A percentile compares a stretch with the other conserved stretches of the same genome.
Conservation (phyloP, 2,888 invertebrate species). For the Nasonovia ribisnigri region DNA sequence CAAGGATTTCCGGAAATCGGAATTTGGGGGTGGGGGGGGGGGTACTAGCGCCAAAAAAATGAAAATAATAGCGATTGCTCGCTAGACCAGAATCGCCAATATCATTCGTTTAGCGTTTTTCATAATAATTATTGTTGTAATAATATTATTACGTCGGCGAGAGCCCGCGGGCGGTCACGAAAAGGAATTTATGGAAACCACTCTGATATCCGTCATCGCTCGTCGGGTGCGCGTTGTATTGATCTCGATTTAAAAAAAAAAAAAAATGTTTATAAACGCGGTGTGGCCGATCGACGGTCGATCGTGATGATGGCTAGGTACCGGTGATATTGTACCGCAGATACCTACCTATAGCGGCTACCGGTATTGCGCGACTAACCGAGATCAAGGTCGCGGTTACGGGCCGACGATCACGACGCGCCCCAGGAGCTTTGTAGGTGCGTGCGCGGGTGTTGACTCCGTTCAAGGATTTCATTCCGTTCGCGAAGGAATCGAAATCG, state of each 20-base stretch:
- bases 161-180: no score
- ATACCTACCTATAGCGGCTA: neutral
- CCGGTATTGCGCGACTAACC: neutral
- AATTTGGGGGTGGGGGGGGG: neutral
- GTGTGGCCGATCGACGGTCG: neutral
- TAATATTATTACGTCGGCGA: no score
- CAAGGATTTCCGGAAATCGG: slow-evolving; percentile 16
- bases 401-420: neutral
- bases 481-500: neutral
- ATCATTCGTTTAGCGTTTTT: no score
- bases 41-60: neutral
- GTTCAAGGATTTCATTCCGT: neutral
- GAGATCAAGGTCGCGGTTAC: slow-evolving; percentile 19
- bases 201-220: no score
- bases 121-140: no score
- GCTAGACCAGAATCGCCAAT: no score
- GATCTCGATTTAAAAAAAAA: neutral
- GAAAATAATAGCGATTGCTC: neutral
- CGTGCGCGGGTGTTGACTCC: neutral
- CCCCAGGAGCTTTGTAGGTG: neutral
- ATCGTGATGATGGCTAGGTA: neutral
- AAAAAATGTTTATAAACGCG: no score
- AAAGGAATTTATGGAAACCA: no score
- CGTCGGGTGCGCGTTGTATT: neutral
- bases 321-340: neutral